A percentile compares a stretch with the other conserved stretches of the same genome.
These are phyloP conservation scores for Machaerirhynchus nigripectus DNA, from an alignment of 2,113 vertebrate species.

Conservation along the genomic window DNA sequence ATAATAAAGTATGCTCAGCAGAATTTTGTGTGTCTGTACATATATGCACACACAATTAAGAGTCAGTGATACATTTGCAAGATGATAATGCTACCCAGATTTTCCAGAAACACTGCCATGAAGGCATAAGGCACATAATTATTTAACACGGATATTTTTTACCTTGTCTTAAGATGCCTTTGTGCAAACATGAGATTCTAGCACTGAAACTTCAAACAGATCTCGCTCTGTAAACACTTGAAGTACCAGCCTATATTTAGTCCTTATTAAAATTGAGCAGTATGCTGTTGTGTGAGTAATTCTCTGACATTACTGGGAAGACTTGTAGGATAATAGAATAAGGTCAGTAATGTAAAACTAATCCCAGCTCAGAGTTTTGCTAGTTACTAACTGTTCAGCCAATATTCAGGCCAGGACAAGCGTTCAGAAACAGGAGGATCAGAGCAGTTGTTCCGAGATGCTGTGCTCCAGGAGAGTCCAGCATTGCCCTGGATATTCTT, in stretches of 20 bases:
- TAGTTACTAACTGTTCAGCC: not conserved
- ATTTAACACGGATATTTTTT: slow-evolving; percentile 22
- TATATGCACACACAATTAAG: not conserved
- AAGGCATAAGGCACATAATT: not conserved
- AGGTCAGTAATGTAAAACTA: not conserved
- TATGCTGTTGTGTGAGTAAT: slow-evolving; percentile 22
- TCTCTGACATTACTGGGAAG: slow-evolving; percentile 8
- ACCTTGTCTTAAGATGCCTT: slow-evolving; percentile 18
- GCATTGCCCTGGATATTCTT: not conserved
- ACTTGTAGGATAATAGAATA: not conserved
- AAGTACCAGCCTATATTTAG: slow-evolving; percentile 38
- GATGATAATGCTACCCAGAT: not conserved
- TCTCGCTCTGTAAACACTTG: not conserved
- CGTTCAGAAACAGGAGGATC: not conserved
- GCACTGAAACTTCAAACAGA: slow-evolving; percentile 24
- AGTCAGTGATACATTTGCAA: not conserved
- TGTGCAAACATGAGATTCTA: slow-evolving; percentile 22
- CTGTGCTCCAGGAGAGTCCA: not conserved
- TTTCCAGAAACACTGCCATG: not conserved
- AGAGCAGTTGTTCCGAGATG: not conserved
- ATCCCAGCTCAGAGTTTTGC: not conserved
- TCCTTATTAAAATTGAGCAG: slow-evolving; percentile 41
- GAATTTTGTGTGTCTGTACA: not conserved
- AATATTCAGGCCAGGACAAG: not conserved
- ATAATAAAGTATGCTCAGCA: not conserved